Conservation (phyloP, 2,888 invertebrate species). For the Rutpela maculata region DNA sequence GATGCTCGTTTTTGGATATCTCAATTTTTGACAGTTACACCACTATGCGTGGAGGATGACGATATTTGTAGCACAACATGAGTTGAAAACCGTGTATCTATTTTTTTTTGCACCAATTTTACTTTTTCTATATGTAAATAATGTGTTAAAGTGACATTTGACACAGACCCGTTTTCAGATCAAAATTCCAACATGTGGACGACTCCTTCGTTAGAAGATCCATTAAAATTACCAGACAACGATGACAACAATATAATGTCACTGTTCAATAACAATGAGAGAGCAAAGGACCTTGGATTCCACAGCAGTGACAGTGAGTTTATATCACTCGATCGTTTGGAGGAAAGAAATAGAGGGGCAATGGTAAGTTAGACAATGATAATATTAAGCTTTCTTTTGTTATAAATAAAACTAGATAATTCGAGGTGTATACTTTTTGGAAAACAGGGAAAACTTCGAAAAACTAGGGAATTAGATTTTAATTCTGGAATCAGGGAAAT, state of each 20-base stretch:
- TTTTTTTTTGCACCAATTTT: background rate
- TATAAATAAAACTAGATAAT: background rate
- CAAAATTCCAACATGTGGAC: slow-evolving; percentile 61
- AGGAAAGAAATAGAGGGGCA: slow-evolving; percentile 67
- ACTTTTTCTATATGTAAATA: background rate
- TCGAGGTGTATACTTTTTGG: no score
- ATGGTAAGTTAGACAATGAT: slow-evolving; percentile 64
- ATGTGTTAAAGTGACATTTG: slow-evolving; percentile 11
- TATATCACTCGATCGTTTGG: slow-evolving; percentile 71
- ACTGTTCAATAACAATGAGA: slow-evolving; percentile 69
- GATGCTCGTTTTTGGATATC: no score
- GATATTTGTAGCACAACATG: background rate
- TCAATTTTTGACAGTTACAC: no score
- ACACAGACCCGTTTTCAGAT: slow-evolving; percentile 40
- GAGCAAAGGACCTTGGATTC: slow-evolving; percentile 71
- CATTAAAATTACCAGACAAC: slow-evolving; percentile 68
- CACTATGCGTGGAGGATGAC: no score
- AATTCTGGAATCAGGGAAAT: no score
- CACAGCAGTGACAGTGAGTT: slow-evolving; percentile 71
- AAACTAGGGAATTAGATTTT: no score
- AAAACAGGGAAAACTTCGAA: no score
- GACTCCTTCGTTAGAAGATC: slow-evolving; percentile 67
- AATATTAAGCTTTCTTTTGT: background rate
- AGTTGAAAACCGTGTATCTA: background rate
- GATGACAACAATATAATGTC: slow-evolving; percentile 68